phyloP scores from a whole-genome alignment of 2,888 invertebrate genomes.

The Neoaliturus tenellus region DNA sequence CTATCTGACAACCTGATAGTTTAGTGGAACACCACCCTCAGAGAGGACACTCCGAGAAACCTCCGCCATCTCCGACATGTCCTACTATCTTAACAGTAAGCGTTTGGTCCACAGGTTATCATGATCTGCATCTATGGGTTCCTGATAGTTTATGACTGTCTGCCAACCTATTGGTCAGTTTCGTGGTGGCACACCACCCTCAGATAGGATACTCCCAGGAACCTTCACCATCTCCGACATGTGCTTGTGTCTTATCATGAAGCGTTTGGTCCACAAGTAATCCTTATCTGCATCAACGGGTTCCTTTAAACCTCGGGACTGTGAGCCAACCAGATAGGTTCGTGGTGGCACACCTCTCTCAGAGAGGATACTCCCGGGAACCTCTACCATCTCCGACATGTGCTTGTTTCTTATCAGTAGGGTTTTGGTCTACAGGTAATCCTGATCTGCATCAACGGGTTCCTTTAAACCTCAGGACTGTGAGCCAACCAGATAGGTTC shows the following conservation, averaged over 20 bases:
- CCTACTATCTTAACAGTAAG: too few relatives aligned
- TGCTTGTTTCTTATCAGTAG: slow-evolving; percentile 77
- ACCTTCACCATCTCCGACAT: slow-evolving; percentile 78
- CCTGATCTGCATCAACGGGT: slow-evolving; percentile 69
- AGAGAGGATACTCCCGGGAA: slow-evolving; percentile 71
- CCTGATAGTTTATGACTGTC: slow-evolving; percentile 70
- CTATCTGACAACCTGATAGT: too few relatives aligned
- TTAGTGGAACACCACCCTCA: too few relatives aligned
- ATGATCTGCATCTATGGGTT: slow-evolving; percentile 69
- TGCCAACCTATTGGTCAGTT: slow-evolving; percentile 70
- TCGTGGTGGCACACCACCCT: slow-evolving; percentile 70
- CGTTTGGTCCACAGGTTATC: too few relatives aligned
- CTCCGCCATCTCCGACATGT: too few relatives aligned
- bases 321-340: slow-evolving; percentile 70
- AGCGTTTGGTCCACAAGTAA: slow-evolving; percentile 75
- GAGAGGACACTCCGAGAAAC: too few relatives aligned
- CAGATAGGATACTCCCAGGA: slow-evolving; percentile 70
- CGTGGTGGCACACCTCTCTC: slow-evolving; percentile 69
- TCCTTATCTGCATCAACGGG: slow-evolving; percentile 69
- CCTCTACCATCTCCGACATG: slow-evolving; percentile 76
- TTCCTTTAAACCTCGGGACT: slow-evolving; percentile 70
- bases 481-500: slow-evolving; percentile 70
- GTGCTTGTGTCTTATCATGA: slow-evolving; percentile 76
- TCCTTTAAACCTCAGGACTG: slow-evolving; percentile 70
- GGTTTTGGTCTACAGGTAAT: slow-evolving; percentile 74